Conservation (phyloP, 2,888 invertebrate species). For the Dendrolimus pini region DNA sequence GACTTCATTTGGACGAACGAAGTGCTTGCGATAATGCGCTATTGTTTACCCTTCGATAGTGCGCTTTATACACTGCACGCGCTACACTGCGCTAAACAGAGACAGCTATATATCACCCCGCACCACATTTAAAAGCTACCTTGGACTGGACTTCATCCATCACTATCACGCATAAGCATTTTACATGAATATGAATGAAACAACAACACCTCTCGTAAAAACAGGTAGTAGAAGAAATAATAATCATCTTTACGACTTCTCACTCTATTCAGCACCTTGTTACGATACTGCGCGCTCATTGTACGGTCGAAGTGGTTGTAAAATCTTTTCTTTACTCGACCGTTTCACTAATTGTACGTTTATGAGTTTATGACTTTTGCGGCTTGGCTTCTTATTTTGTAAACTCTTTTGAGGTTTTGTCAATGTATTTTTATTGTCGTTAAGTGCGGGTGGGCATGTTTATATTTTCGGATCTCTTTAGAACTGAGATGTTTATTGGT, state of each 20-base stretch:
- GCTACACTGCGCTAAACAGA: conserved; percentile 58
- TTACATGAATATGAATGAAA: conserved; percentile 43
- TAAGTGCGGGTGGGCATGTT: background rate
- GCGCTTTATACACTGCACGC: conserved; percentile 64
- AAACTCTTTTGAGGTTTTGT: conserved; percentile 60
- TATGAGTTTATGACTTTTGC: conserved; percentile 74
- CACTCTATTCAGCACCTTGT: conserved; percentile 78
- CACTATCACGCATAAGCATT: conserved; percentile 39
- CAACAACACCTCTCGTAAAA: conserved; percentile 64
- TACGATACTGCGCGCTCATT: conserved; percentile 76
- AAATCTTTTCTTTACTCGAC: conserved; percentile 76
- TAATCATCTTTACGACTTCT: conserved; percentile 78
- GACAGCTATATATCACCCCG: conserved; percentile 41
- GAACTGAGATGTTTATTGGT: background rate
- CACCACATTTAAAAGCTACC: conserved; percentile 41
- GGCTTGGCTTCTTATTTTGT: conserved; percentile 66
- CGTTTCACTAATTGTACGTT: conserved; percentile 76
- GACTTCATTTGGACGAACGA: conserved; percentile 73
- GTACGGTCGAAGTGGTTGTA: conserved; percentile 74
- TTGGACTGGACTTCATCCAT: conserved; percentile 43
- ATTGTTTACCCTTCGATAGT: conserved; percentile 77
- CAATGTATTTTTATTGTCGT: conserved; percentile 35
- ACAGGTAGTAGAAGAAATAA: conserved; percentile 79
- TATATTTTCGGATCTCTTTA: background rate
- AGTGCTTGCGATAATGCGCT: conserved; percentile 72